These are phyloP conservation scores for Nesidiocoris tenuis DNA, from an alignment of 2,888 invertebrate species.

Conservation along the genomic window DNA sequence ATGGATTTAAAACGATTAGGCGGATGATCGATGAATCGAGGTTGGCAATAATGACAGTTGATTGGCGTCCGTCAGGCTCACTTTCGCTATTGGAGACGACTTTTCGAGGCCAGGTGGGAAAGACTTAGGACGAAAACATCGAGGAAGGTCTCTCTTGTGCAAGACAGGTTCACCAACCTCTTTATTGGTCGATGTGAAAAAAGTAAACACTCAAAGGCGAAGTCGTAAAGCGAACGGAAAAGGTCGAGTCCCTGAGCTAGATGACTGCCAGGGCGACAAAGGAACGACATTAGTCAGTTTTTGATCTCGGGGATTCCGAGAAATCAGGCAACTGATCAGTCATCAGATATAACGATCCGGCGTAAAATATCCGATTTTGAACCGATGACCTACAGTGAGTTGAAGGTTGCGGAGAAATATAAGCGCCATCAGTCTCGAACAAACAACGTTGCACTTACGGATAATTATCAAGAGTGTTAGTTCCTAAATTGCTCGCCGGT, in stretches of 20 bases:
- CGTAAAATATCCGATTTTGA: too few relatives aligned
- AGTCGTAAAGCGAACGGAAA: slow-evolving; percentile 3
- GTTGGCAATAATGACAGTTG: slow-evolving; percentile 31
- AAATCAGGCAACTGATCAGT: background rate
- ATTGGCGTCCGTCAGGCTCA: slow-evolving; percentile 14
- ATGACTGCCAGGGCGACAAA: background rate
- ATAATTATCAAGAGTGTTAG: too few relatives aligned
- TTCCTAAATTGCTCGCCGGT: too few relatives aligned
- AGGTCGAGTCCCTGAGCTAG: background rate
- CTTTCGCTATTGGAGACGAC: slow-evolving; percentile 26
- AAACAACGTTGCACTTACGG: too few relatives aligned
- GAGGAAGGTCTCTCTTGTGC: slow-evolving; percentile 19
- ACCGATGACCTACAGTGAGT: too few relatives aligned
- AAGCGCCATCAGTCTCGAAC: too few relatives aligned
- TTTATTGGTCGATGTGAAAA: background rate
- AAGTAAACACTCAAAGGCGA: background rate
- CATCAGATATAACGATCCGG: background rate
- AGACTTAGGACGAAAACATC: slow-evolving; percentile 20
- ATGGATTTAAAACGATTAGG: slow-evolving; percentile 21
- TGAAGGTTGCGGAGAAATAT: too few relatives aligned
- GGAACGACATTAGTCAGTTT: background rate
- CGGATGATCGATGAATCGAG: slow-evolving; percentile 31
- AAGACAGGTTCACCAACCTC: slow-evolving; percentile 15
- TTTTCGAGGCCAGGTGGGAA: slow-evolving; percentile 4
- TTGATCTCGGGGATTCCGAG: background rate